Base-by-base conservation (phyloP, 2,797 vertebrate species). In the Eurystomus glaucurus region DNA sequence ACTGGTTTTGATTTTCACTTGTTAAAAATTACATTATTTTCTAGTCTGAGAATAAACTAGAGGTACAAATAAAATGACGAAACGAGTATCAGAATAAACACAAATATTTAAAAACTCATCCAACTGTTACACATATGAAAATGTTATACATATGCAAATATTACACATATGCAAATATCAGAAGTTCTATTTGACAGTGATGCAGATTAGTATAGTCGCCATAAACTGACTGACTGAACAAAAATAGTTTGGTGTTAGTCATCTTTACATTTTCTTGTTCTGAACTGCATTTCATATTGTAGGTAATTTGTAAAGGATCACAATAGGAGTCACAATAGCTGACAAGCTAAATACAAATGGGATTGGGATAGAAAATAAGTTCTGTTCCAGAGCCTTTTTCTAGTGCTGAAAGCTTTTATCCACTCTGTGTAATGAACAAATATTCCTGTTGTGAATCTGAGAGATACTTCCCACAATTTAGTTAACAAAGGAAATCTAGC, bases 51-150 rank as follows among this genome's bases (percentile, higher is more conserved):
- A 83, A 76, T 60, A 79, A 92, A 65, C 3, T 48, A 35, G 19
- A 90, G 33, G 1, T 13, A 62, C 33, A 75, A 90, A 76, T 28
- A 70, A 39, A 22, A 21, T 41, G 17, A 58, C 4, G 29, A 90
- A 90, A 58, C 3, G n/a, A 19, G 4, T 4, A 1, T 31, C 17
- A 85, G 8, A 76, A 89, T 62, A 88, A 82, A 85, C 31, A 41
- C 1, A 80, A 62, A 58, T 54, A 69, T 48, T 65, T 21, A 82
- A 83, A 48, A 7, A 16, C 9, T 69, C 12, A 60, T 48, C 41
- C 22, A 66, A 33, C 10, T 17, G 1, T 57, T 68, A 29, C 2
- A 25, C 0, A 2, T 14, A 25, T 17, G 17, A 7, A 35, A 35
- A 35, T 35, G 35, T 35, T 35, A 35, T 35, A 35, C 35, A 35